These are phyloP conservation scores for Epinotia bilunana DNA, from an alignment of 2,888 invertebrate genomes.

Conservation along the genomic window DNA sequence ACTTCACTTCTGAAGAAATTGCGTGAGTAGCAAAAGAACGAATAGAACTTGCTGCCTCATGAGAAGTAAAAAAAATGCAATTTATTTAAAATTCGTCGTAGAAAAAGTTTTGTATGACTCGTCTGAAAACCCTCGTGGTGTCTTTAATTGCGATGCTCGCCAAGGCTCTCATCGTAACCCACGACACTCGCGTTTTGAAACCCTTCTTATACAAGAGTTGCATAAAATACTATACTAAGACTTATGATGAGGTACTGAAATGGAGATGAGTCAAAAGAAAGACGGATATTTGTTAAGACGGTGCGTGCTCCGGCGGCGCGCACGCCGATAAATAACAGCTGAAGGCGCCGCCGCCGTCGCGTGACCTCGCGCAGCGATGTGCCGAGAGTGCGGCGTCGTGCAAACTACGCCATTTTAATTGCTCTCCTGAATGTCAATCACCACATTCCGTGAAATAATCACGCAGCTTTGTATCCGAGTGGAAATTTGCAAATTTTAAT, in stretches of 20 bases:
- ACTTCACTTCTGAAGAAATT: too few relatives aligned
- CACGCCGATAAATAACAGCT: slow-evolving; percentile 67
- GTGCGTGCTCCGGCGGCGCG: slow-evolving; percentile 53
- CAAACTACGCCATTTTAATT: slow-evolving; percentile 67
- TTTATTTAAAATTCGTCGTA: too few relatives aligned
- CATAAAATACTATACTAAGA: too few relatives aligned
- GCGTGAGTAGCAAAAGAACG: too few relatives aligned
- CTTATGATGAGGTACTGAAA: slow-evolving; percentile 26
- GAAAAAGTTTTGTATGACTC: too few relatives aligned
- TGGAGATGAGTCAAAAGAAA: slow-evolving; percentile 51
- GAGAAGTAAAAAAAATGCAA: too few relatives aligned
- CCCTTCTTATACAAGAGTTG: too few relatives aligned
- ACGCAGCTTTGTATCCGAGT: slow-evolving; percentile 43
- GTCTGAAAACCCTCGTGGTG: too few relatives aligned
- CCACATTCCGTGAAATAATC: slow-evolving; percentile 64
- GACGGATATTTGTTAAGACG: slow-evolving; percentile 61
- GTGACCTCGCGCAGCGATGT: slow-evolving; percentile 79
- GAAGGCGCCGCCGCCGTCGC: slow-evolving; percentile 61
- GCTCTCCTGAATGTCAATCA: slow-evolving; percentile 71
- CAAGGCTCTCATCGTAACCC: too few relatives aligned
- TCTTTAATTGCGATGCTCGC: too few relatives aligned
- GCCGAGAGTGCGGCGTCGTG: slow-evolving; percentile 55
- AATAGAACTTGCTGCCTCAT: too few relatives aligned
- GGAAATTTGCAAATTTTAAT: slow-evolving; percentile 7
- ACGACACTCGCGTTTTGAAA: too few relatives aligned